Base-by-base conservation (phyloP, 2,888 invertebrate genomes). In the Tipula vernalis region DNA sequence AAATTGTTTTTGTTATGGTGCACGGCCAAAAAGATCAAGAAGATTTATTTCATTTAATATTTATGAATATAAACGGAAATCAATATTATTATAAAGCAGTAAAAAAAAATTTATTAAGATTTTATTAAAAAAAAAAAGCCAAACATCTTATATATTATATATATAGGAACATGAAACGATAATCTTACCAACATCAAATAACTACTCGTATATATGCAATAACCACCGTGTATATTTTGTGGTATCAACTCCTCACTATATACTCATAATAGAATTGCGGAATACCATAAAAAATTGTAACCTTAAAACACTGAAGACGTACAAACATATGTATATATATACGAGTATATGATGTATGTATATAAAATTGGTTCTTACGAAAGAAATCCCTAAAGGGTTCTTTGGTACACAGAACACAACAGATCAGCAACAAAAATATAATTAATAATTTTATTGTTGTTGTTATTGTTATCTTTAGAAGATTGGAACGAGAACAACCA, bases 261-360 rank as follows among this genome's bases (percentile, higher is more conserved):
- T 18, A 39, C 5, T 4, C 3, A 18, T 44, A 39, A 15, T 51
- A 51, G 51, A 51, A 51, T 15, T 51, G 15, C n/a, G 28, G 71
- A 71, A 71, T 71, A 71, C 71, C 71, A 71, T 71, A 71, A 71
- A 71, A 71, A 71, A 71, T 71, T 71, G 71, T 71, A 71, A 51
- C 51, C 51, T 51, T 51, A 51, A 51, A 71, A 71, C 28, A 71
- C 28, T 71, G 71, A 71, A 71, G 71, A 71, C 28, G 71, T 39
- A 39, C 6, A 28, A 28, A 39, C 39, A 39, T 39, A 39, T 39
- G 39, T 39, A 39, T 39, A 39, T 39, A n/a, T n/a, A n/a, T n/a
- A n/a, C n/a, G n/a, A n/a, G n/a, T n/a, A n/a, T n/a, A n/a, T n/a
- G n/a, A 39, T 39, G 39, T 71, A 71, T n/a, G 6, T n/a, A 15